Evolutionary conservation across 1,140 invertebrate genomes (phyloP), one percentile per base, ranked within the genome.

Genomic region (Andricus grossulariae): DNA sequence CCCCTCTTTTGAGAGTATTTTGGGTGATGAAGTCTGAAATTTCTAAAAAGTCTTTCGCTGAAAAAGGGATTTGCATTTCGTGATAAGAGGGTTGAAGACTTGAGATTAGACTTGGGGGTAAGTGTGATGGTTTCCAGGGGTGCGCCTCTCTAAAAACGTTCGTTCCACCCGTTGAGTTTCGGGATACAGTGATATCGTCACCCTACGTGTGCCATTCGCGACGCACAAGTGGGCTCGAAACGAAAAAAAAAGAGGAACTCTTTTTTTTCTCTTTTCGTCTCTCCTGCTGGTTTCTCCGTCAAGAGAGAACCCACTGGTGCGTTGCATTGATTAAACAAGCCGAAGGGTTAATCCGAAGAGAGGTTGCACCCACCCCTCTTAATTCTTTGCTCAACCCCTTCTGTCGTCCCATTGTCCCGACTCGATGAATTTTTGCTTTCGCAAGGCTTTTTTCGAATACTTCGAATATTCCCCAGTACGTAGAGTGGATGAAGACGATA

Each of bases 271-370:
- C 32, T 57, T 57, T 57, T 57, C n/a, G 7, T 66, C 60, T 66
- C 60, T 66, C 60, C 60, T n/a, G 60, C 60, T 66, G 60, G 32
- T 66, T 66, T 66, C 60, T n/a, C 39, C 60, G 60, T 45, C 60
- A 66, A 66, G 25, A 66, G 60, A 66, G 25, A 66, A 66, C n/a
- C 60, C 60, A 66, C 32, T n/a, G 60, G 60, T 32, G 25, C 60
- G 60, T 66, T 66, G 60, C 60, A 66, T 66, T 66, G 60, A 66
- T 66, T 66, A 66, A 66, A 66, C 60, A 66, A 66, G 60, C 60
- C 60, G 60, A 66, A 66, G 60, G 60, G 60, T 66, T 66, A 66
- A 66, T 66, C 60, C 60, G 16, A 66, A 66, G 60, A 66, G 25
- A 66, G 60, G 60, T 66, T 66, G 52, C 39, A 32, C 60, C 60